Evolutionary conservation across 2,888 invertebrate genomes (phyloP).

Genomic region (Dryocosmus kuriphilus): DNA sequence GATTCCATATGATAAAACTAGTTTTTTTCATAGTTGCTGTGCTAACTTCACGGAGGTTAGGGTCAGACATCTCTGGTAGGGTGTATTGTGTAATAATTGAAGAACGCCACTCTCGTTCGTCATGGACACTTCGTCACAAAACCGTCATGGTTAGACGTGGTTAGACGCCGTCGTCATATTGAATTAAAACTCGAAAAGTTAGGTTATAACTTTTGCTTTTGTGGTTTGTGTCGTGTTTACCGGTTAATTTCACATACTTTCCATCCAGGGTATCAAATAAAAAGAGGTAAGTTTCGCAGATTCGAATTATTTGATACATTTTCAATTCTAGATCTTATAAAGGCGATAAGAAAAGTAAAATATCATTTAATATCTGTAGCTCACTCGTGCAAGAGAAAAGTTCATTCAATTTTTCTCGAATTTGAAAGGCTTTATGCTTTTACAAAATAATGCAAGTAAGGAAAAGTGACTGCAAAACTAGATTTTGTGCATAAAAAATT

Average conservation of each 20-base stretch:
- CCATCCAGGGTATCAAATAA: neutral
- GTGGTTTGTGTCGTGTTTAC: conserved; percentile 15
- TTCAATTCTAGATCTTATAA: neutral
- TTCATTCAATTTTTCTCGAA: neutral
- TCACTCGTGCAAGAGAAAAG: neutral
- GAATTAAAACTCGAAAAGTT: conserved; percentile 13
- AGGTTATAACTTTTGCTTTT: conserved; percentile 9
- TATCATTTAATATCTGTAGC: neutral
- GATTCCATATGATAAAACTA: no score
- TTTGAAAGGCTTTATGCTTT: neutral
- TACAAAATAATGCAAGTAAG: neutral
- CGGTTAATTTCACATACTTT: conserved; percentile 8
- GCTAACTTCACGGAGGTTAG: no score
- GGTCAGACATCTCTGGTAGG: no score
- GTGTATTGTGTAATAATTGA: no score
- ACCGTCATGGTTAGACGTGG: no score
- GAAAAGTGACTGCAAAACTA: neutral
- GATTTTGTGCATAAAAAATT: neutral
- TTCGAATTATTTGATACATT: neutral
- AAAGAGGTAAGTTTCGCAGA: conserved; percentile 13
- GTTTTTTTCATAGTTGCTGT: no score
- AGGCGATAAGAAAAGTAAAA: neutral
- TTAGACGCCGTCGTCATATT: conserved; percentile 30
- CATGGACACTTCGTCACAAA: no score
- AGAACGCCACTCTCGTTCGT: no score